Conservation (phyloP, 2,888 invertebrate genomes). For the Cheiracanthium punctorium region DNA sequence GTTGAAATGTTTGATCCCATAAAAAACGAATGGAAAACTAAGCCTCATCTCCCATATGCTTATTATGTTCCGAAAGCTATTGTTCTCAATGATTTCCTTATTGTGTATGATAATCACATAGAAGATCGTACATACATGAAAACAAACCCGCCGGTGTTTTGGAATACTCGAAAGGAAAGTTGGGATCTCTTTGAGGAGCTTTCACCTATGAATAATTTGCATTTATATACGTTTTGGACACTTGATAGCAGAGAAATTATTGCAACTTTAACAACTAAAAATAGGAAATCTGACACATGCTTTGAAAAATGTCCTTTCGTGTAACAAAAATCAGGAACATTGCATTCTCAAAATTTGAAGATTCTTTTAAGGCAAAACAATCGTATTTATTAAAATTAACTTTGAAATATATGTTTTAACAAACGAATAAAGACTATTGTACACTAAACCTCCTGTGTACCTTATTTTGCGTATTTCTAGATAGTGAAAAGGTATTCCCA, state of each 20-base stretch:
- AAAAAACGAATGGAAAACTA: background rate
- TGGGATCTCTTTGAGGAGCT: background rate
- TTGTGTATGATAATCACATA: conserved; percentile 24
- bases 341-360: too few relatives aligned
- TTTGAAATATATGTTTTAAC: too few relatives aligned
- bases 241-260: background rate
- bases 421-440: too few relatives aligned
- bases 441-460: too few relatives aligned
- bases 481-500: too few relatives aligned
- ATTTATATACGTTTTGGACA: background rate
- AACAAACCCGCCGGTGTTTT: conserved; percentile 2
- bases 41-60: conserved; percentile 16
- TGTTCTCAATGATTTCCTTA: background rate
- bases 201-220: background rate
- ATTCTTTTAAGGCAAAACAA: too few relatives aligned
- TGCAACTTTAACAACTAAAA: background rate
- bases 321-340: too few relatives aligned
- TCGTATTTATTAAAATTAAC: too few relatives aligned
- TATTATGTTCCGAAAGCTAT: conserved; percentile 11
- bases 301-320: too few relatives aligned
- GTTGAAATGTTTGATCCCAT: conserved; percentile 25
- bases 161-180: background rate
- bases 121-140: background rate
- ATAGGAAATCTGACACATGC: background rate
- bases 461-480: too few relatives aligned